Base-by-base conservation (phyloP, 2,888 invertebrate species). In the Tachina grossa region DNA sequence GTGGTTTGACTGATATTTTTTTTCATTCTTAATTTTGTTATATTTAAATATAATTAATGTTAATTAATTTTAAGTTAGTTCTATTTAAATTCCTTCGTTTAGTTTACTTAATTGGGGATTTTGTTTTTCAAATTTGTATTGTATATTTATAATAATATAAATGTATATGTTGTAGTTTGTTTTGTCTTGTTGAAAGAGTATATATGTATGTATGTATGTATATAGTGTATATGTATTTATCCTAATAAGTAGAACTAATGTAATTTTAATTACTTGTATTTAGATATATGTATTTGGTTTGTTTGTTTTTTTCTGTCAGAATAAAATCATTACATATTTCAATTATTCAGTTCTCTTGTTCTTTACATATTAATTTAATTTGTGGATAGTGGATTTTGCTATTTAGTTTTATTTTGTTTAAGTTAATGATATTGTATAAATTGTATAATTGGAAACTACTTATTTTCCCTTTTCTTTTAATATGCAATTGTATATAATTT, bases 41-140 rank as follows among this genome's bases (percentile, higher is more conserved):
- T 83, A 53, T 61, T 41, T 61, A 68, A 51, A 69, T 79, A 11
- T 61, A 69, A 65, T 86, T 83, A 51, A 77, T 65, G 10, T 74
- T 57, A 69, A 71, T 75, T 81, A 74, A 57, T 79, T 68, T 55
- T 68, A 78, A 66, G 57, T 85, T 83, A 83, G 76, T 83, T 57
- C 85, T 85, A 85, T 85, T 85, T 85, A 85, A 85, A 85, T 85
- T 85, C 85, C 85, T 85, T 85, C 83, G 85, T 83, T 85, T 85
- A 80, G 79, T 85, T 85, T 83, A 72, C 61, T 83, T 85, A 85
- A 85, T 80, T 83, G 76, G 83, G 85, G 85, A 75, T 83, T 76
- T 72, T 41, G 47, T 79, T 82, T 16, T 57, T 14, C 14, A 16
- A 51, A 41, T 69, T 49, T 51, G 43, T 59, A 49, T 66, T 65